Evolutionary conservation across 2,113 vertebrate genomes (phyloP), one percentile per base, ranked within the genome.

Genomic region (Xenopus borealis): DNA sequence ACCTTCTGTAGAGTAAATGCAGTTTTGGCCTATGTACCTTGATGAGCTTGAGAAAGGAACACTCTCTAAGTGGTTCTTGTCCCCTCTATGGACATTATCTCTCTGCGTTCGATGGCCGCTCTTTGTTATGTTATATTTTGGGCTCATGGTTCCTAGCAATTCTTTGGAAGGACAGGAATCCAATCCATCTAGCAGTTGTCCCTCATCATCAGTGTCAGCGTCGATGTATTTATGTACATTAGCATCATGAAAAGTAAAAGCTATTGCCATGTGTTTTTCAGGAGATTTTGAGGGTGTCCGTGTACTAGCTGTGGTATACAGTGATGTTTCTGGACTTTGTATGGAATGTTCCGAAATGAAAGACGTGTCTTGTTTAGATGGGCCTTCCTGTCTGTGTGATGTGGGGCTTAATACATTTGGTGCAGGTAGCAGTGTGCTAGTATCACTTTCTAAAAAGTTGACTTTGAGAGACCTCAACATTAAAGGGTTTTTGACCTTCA

Each of bases 191-290:
- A 93, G 91, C 27, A 91, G 84, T 79, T 97, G 96, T n/a, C 96
- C 95, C 77, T 98, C 97, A 0, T 98, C 97, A 0, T 98, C 97
- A 0, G 95, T 98, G 89, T 98, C 97, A 0, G 97, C 96, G 1
- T 98, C 97, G 0, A 98, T 98, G 46, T 94, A 98, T 86, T 91
- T 95, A 81, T 92, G 94, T 83, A 98, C 87, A 0, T 95, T 91
- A 0, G 94, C 89, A 72, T 98, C 94, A 0, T 95, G 94, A 80
- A 98, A 98, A 71, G 94, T 98, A 89, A 98, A 96, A 63, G 95
- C 91, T 80, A 90, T 81, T 63, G 93, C 91, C 78, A 82, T 78
- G 75, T 90, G 78, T 2, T 89, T 89, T 81, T 98, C 95, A 0
- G 94, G 93, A 1, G 94, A 94, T 80, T 92, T 95, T 78, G 89